Evolutionary conservation across 1,140 invertebrate species (phyloP), one percentile per base, ranked within the genome.

Genomic region (Musca vetustissima): DNA sequence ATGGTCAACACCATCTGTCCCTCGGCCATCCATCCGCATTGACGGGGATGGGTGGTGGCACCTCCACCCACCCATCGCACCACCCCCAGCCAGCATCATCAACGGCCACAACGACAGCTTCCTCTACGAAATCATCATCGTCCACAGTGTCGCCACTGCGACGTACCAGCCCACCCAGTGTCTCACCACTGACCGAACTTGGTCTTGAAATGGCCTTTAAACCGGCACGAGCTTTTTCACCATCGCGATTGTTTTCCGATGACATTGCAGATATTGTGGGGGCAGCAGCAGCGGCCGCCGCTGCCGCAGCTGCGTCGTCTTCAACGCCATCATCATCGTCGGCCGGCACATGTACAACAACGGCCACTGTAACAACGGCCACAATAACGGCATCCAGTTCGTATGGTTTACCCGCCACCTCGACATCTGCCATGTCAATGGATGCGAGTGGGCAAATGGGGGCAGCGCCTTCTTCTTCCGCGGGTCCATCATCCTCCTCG

Each of bases 131-230:
- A 32, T 17, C 66, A 47, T 25, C 53, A 14, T 68, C 50, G 28
- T 68, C 66, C 66, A 55, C 53, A 25, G 24, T 52, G 19, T 52
- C 69, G 49, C 64, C 69, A 15, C 59, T 36, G 13, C 48, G 28
- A 0, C 71, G 87, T 36, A 80, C 83, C 74, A 88, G 85, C 78
- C 84, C 80, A 36, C 83, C 82, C 19, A 80, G 85, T 78, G 85
- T 85, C 68, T 86, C 85, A 64, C 85, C 85, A 0, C 73, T 87
- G 0, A 84, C 87, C 22, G 86, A 89, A 70, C 84, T 89, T 4
- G 87, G 87, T 8, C 85, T 89, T 49, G 87, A 87, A n/a, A 88
- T 90, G 86, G 85, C 88, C 50, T 90, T 89, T 76, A 90, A 90
- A 73, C 85, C 88, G 0, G 79, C 85, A 4, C 84, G 86, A 17